Evolutionary conservation across 1,140 invertebrate genomes (phyloP).

Genomic region (Danaus melanippus): DNA sequence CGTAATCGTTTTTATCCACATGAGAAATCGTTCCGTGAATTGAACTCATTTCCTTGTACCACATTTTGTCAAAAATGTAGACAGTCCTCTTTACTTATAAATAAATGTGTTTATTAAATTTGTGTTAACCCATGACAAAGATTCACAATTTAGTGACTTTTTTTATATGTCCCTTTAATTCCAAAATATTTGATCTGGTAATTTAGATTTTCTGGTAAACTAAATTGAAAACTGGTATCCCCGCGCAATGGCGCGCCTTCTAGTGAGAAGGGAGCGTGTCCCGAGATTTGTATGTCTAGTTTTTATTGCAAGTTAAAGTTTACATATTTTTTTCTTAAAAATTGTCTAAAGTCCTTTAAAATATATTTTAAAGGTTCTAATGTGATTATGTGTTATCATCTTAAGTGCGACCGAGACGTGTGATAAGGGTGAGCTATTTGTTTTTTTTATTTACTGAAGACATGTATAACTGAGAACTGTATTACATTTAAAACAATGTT

Average conservation of each 20-base stretch:
- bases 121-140: neutral
- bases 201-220: constrained; percentile 27
- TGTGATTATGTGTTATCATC: constrained; percentile 67
- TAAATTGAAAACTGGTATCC: constrained; percentile 41
- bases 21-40: constrained; percentile 16
- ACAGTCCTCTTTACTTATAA: constrained; percentile 12
- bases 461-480: constrained; percentile 37
- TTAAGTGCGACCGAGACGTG: constrained; percentile 41
- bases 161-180: constrained; percentile 5
- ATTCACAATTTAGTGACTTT: neutral
- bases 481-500: constrained; percentile 33
- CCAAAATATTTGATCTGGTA: constrained; percentile 15
- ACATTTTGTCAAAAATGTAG: constrained; percentile 29
- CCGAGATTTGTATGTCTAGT: constrained; percentile 36
- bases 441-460: constrained; percentile 32
- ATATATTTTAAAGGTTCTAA: constrained; percentile 42
- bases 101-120: constrained; percentile 2
- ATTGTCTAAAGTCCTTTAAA: constrained; percentile 34
- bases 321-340: constrained; percentile 55
- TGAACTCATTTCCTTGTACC: constrained; percentile 29
- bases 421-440: constrained; percentile 60
- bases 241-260: constrained; percentile 51
- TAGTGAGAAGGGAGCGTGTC: constrained; percentile 34
- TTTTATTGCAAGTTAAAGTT: constrained; percentile 51
- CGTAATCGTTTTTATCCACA: neutral